These are phyloP conservation scores for Pelobates cultripes DNA, from an alignment of 2,797 vertebrate genomes.

Conservation along the genomic window DNA sequence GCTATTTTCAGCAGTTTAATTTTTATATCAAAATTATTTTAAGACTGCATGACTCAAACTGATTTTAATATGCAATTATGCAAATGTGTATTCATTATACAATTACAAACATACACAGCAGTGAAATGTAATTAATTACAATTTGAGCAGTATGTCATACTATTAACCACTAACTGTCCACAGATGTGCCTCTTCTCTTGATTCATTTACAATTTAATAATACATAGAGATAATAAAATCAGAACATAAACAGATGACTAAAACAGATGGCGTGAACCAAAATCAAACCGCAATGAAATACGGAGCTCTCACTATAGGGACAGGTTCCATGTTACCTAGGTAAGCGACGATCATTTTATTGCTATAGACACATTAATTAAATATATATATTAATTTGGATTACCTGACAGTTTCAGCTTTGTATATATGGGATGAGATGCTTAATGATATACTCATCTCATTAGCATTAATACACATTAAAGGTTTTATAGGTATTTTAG, in stretches of 20 bases:
- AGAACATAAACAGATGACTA: conserved; percentile 67
- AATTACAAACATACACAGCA: conserved; percentile 67
- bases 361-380: conserved; percentile 20
- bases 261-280: conserved; percentile 73
- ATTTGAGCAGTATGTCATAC: conserved; percentile 60
- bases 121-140: conserved; percentile 71
- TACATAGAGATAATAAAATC: conserved; percentile 66
- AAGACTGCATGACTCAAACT: conserved; percentile 66
- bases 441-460: no score
- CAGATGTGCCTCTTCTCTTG: conserved; percentile 62
- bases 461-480: no score
- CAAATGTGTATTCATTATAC: conserved; percentile 68
- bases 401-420: not conserved
- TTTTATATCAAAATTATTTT: conserved; percentile 60
- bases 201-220: conserved; percentile 68
- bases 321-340: conserved; percentile 58
- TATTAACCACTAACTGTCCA: conserved; percentile 61
- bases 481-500: no score
- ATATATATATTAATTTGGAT: conserved; percentile 9
- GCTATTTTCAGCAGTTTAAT: conserved; percentile 62
- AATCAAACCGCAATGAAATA: conserved; percentile 67
- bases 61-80: conserved; percentile 67
- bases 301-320: conserved; percentile 60
- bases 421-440: not conserved
- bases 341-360: conserved; percentile 25